phyloP scores from a whole-genome alignment of 2,888 invertebrate species.

The Eupithecia exiguata region DNA sequence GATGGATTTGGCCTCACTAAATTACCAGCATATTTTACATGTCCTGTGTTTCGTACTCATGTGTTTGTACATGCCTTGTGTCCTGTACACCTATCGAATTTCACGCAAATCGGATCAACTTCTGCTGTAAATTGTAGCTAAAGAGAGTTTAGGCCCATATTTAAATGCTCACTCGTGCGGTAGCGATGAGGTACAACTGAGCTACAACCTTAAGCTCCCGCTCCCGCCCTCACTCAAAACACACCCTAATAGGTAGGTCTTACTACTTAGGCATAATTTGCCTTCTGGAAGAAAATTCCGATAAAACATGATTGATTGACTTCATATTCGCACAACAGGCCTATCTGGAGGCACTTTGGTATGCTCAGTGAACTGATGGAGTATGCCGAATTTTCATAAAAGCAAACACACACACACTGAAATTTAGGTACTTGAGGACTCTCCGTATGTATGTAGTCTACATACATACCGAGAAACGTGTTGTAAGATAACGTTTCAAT shows the following conservation, averaged over 20 bases:
- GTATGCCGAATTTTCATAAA: slow-evolving; percentile 26
- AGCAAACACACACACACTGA: neutral
- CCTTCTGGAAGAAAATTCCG: neutral
- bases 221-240: neutral
- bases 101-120: too few relatives aligned
- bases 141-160: neutral
- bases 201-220: neutral
- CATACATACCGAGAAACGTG: neutral
- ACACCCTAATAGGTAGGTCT: neutral
- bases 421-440: neutral
- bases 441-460: too few relatives aligned
- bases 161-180: too few relatives aligned
- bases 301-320: slow-evolving; percentile 41
- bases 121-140: too few relatives aligned
- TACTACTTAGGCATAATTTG: slow-evolving; percentile 16
- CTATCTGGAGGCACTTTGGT: slow-evolving; percentile 31
- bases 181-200: neutral
- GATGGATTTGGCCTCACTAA: too few relatives aligned
- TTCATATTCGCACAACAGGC: slow-evolving; percentile 34
- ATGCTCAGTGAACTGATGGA: slow-evolving; percentile 27
- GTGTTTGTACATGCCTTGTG: too few relatives aligned
- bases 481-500: neutral
- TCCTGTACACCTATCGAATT: too few relatives aligned
- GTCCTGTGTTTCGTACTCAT: too few relatives aligned
- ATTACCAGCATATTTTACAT: too few relatives aligned